Conservation (phyloP, 2,888 invertebrate genomes). For the Pseudococcus longispinus region DNA sequence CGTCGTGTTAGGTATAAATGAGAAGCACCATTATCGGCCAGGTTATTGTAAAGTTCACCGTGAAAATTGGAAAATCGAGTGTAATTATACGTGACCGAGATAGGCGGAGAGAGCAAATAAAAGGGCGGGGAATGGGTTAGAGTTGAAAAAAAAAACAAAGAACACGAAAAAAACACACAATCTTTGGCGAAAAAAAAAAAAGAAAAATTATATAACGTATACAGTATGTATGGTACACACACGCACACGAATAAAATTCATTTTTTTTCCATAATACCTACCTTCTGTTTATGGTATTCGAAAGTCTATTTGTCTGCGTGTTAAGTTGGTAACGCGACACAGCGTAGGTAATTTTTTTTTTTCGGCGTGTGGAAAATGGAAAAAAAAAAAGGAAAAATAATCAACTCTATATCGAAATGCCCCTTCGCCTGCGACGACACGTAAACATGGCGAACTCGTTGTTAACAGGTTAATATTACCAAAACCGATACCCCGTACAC, state of each 20-base stretch:
- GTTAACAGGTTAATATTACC: conserved; percentile 37
- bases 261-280: conserved; percentile 36
- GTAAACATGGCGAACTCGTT: conserved; percentile 50
- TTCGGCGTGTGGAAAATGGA: neutral
- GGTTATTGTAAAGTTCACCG: too few relatives aligned
- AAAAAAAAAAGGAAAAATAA: conserved; percentile 2
- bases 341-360: conserved; percentile 6
- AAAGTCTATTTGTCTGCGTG: conserved; percentile 40
- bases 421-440: conserved; percentile 46
- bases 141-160: neutral
- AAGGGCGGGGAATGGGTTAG: neutral
- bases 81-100: neutral
- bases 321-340: conserved; percentile 23
- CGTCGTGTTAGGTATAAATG: neutral
- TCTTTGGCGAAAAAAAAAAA: neutral
- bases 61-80: neutral
- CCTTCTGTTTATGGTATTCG: conserved; percentile 33
- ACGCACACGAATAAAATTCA: conserved; percentile 8
- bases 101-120: neutral
- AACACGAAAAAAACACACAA: neutral
- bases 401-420: conserved; percentile 32
- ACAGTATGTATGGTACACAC: neutral
- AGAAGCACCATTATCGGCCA: neutral
- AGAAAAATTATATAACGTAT: neutral
- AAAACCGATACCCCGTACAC: conserved; percentile 1